These are phyloP conservation scores for Steinernema hermaphroditum DNA, from an alignment of 2,888 invertebrate species.

Conservation along the genomic window DNA sequence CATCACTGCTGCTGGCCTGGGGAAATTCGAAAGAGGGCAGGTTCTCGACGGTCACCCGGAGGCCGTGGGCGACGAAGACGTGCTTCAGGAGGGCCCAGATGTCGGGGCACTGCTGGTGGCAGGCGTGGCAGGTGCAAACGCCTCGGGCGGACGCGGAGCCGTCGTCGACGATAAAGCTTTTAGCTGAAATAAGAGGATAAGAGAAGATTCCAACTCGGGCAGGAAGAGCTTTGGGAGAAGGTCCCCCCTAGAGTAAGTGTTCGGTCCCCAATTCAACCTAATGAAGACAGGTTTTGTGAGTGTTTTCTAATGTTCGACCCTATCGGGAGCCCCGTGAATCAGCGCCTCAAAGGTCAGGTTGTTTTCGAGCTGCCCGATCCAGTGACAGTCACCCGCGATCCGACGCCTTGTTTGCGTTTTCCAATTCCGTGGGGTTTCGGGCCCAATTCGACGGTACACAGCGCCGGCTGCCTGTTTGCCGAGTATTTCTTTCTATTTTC, in stretches of 20 bases:
- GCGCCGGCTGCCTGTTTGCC: constrained; percentile 16
- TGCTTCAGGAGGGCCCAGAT: constrained; percentile 64
- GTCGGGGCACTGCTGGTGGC: constrained; percentile 59
- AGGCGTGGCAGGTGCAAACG: constrained; percentile 58
- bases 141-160: constrained; percentile 14
- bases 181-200: background rate
- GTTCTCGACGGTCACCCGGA: constrained; percentile 58
- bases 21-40: constrained; percentile 42
- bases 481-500: constrained; percentile 30
- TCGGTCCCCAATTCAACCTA: too few species aligned
- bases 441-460: constrained; percentile 25
- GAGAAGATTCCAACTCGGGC: background rate
- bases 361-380: background rate
- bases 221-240: background rate
- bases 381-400: constrained; percentile 17
- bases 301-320: too few species aligned
- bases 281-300: too few species aligned
- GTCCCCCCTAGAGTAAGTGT: too few species aligned
- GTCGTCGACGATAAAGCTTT: constrained; percentile 31
- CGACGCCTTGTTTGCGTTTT: constrained; percentile 20
- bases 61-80: constrained; percentile 57
- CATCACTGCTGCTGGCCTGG: constrained; percentile 27
- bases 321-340: constrained; percentile 5
- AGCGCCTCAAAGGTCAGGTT: constrained; percentile 16
- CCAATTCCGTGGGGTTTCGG: constrained; percentile 16